Conservation (phyloP, 2,888 invertebrate genomes). For the Latrodectus elegans region DNA sequence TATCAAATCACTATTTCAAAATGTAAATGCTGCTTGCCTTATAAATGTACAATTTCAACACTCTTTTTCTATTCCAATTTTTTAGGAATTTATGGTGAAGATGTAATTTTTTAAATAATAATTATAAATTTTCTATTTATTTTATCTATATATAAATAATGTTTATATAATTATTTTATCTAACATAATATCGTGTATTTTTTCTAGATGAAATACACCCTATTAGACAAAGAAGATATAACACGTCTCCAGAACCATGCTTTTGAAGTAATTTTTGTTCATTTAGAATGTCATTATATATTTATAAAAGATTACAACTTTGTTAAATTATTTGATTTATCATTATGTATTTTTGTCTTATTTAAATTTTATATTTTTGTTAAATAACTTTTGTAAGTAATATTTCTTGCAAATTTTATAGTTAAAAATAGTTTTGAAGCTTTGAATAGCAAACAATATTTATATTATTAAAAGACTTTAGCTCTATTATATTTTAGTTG, state of each 20-base stretch:
- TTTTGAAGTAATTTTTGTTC: conserved; percentile 75
- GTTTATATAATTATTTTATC: not conserved
- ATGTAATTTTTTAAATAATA: not conserved
- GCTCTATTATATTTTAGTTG: no score
- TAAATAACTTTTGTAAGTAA: not conserved
- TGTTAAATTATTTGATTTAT: not conserved
- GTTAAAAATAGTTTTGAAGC: no score
- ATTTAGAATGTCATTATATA: not conserved
- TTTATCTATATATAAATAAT: not conserved
- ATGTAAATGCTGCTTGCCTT: no score
- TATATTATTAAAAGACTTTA: no score
- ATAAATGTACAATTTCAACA: no score
- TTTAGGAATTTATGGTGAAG: not conserved
- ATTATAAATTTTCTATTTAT: not conserved
- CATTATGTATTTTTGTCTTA: not conserved
- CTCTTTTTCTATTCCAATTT: not conserved
- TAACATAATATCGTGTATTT: not conserved
- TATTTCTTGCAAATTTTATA: not conserved
- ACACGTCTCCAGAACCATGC: conserved; percentile 76
- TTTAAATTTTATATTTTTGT: not conserved
- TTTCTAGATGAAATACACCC: conserved; percentile 77
- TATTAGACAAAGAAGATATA: conserved; percentile 77
- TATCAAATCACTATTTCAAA: no score
- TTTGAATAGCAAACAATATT: no score
- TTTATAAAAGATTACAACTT: not conserved